A percentile compares a stretch with the other conserved stretches of the same genome.
These are phyloP conservation scores for Notiomystis cincta DNA, from an alignment of 2,113 vertebrate species.

Conservation along the genomic window DNA sequence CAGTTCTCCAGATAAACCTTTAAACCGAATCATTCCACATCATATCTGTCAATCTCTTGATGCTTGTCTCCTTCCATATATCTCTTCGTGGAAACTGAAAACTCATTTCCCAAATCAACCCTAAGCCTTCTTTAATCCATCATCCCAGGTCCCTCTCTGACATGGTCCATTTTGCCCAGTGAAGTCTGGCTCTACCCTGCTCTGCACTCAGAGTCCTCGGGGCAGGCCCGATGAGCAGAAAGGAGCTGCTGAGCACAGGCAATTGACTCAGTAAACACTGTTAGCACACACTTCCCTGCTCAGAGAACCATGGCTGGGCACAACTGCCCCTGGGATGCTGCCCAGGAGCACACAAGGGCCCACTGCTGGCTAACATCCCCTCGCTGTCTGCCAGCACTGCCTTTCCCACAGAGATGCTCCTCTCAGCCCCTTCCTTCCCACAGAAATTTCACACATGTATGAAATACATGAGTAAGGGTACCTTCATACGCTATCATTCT, in stretches of 20 bases:
- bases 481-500: neutral
- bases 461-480: neutral
- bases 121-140: neutral
- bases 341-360: neutral
- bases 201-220: neutral
- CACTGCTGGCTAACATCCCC: neutral
- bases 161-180: too few species aligned
- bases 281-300: neutral
- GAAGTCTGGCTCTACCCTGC: neutral
- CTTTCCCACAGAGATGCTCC: neutral
- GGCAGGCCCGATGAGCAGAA: neutral
- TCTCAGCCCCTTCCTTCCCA: neutral
- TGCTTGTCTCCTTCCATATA: neutral
- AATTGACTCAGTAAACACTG: neutral
- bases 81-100: neutral
- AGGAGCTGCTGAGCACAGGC: neutral
- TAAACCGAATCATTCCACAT: neutral
- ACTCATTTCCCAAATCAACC: neutral
- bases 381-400: neutral
- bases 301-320: fast-evolving
- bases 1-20: neutral
- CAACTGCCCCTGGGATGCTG: neutral
- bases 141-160: neutral
- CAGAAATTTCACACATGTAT: neutral
- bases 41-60: neutral